Base-by-base conservation (phyloP, 2,888 invertebrate species). In the Lampropteryx suffumata region DNA sequence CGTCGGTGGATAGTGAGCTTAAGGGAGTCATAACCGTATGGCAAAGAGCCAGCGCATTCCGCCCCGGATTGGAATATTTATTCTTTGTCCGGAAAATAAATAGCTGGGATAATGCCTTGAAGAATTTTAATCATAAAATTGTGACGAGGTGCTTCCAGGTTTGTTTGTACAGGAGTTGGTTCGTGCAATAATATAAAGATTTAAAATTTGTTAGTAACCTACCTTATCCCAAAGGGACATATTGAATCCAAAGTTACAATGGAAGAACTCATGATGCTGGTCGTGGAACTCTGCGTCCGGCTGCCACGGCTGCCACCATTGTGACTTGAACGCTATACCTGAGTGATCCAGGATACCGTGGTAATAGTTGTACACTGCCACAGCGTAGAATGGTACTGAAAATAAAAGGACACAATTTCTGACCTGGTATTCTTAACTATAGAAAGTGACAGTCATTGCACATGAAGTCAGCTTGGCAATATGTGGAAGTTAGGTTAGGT, bases 231-330 rank as follows among this genome's bases (percentile, higher is more conserved):
- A 95, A 27, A 92, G 54, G 33, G 77, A 84, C 74, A 93, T 92
- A 69, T 95, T 95, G 71, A 95, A 95, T 0, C 93, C 94, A 64
- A 94, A 95, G 79, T 95, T 95, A 66, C 94, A 93, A 68, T 95
- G 95, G 82, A 94, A 94, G 79, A 94, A 94, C 81, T 95, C 94
- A 64, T 95, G 95, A 61, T 95, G 95, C 66, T 95, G 92, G 70
- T 95, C 95, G 62, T 95, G 95, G 81, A 95, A 95, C 54, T 93
- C 93, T 0, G 93, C 93, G 60, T 94, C 93, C 0, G 94, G 94
- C 71, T 94, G 94, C 94, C 94, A 94, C 0, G 94, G 94, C 78
- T 94, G 94, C 94, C 94, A 94, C 94, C 94, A 95, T 39, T 90
- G 84, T 0, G 93, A 83, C 71, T 94, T 94, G 80, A 95, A 94